Evolutionary conservation across 2,113 vertebrate species (phyloP).

Genomic region (Nipponia nippon): DNA sequence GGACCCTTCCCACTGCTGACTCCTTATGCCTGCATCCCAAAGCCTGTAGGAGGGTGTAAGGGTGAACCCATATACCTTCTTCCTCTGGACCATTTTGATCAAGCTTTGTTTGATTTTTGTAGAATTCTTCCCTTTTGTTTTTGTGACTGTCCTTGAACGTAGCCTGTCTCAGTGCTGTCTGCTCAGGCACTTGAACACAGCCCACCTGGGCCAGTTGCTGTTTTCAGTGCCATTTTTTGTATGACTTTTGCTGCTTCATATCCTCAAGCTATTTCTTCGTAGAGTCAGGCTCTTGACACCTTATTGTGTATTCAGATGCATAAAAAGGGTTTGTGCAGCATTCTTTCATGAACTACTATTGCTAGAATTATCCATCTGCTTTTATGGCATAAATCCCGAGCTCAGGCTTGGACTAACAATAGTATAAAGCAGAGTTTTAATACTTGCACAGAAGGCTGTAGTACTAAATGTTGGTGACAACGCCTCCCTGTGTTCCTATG

Average conservation of each 20-base stretch:
- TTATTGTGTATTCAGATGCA: not conserved
- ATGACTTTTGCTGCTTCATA: not conserved
- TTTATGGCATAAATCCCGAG: not conserved
- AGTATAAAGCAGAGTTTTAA: not conserved
- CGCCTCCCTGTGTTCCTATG: not conserved
- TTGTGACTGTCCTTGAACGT: not conserved
- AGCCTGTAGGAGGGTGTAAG: not conserved
- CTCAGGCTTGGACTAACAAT: not conserved
- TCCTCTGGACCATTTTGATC: not conserved
- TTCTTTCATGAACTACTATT: not conserved
- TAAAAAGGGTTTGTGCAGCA: not conserved
- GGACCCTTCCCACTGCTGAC: not conserved
- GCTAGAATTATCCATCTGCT: not conserved
- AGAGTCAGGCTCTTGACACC: not conserved
- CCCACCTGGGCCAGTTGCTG: not conserved
- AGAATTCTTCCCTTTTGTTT: not conserved
- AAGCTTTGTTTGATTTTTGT: not conserved
- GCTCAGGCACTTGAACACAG: not conserved
- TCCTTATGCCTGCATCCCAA: not conserved
- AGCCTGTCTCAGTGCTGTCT: not conserved
- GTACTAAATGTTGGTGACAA: not conserved
- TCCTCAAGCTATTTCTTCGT: not conserved
- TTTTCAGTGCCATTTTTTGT: not conserved
- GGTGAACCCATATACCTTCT: not conserved
- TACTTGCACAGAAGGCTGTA: not conserved